A percentile compares a stretch with the other conserved stretches of the same genome.
Conservation (phyloP, 2,113 vertebrate species). For the Nyctibius bracteatus region DNA sequence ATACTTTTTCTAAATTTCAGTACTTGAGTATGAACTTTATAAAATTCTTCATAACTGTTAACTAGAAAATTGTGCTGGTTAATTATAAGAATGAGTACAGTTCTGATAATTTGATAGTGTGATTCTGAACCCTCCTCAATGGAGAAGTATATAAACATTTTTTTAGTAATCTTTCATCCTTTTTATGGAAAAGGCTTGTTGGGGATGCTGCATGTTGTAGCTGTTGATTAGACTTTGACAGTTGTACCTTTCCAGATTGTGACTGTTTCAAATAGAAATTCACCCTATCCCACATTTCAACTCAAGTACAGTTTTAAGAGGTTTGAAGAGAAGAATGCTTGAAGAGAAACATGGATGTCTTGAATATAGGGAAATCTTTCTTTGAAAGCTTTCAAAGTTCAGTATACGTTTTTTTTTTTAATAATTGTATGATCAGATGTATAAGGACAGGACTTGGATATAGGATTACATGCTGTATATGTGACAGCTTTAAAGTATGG, state of each 20-base stretch:
- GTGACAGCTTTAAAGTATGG: neutral
- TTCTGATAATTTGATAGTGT: neutral
- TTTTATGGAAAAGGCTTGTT: neutral
- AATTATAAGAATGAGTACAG: neutral
- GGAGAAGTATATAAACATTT: neutral
- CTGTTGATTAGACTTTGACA: neutral
- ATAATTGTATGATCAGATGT: neutral
- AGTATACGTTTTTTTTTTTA: neutral
- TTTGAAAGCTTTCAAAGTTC: neutral
- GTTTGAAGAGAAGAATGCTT: neutral
- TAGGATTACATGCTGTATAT: neutral
- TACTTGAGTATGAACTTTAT: neutral
- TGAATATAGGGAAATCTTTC: neutral
- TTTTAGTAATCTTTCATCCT: neutral
- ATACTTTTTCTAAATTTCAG: neutral
- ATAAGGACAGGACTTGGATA: neutral
- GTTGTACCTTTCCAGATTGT: neutral
- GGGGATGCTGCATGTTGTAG: neutral
- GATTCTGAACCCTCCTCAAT: neutral
- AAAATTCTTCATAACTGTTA: neutral
- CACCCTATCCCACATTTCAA: neutral
- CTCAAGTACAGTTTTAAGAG: neutral
- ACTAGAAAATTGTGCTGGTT: neutral
- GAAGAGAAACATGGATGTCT: neutral
- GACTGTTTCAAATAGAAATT: neutral